Percentiles rank a stretch among this genome's conserved stretches.
Conservation (phyloP, 2,888 invertebrate genomes). For the Diabrotica balteata region DNA sequence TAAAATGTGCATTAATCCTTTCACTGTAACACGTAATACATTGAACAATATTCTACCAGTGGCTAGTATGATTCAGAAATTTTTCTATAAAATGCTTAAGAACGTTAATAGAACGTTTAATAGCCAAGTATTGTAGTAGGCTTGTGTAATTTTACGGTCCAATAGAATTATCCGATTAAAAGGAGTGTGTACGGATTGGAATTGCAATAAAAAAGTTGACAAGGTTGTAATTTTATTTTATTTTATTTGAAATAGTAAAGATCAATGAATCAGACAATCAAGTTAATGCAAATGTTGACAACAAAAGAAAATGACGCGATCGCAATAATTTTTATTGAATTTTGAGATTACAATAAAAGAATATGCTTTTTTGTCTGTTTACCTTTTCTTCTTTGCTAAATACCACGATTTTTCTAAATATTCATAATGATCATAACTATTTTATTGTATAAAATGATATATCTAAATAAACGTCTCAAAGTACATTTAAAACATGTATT, state of each 20-base stretch:
- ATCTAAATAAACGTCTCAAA: no score
- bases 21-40: slow-evolving; percentile 5
- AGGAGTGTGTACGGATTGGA: slow-evolving; percentile 14
- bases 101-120: slow-evolving; percentile 7
- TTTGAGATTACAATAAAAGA: no score
- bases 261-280: slow-evolving; percentile 8
- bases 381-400: no score
- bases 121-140: slow-evolving; percentile 4
- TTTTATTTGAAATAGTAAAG: not conserved
- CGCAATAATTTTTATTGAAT: no score
- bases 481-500: no score
- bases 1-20: not conserved
- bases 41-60: slow-evolving; percentile 1
- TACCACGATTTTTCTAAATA: no score
- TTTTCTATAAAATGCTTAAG: slow-evolving; percentile 9
- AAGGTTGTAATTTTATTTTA: slow-evolving; percentile 4
- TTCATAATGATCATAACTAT: no score
- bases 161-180: slow-evolving; percentile 5
- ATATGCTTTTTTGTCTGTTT: no score
- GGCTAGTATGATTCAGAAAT: slow-evolving; percentile 3
- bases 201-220: slow-evolving; percentile 3
- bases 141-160: slow-evolving; percentile 16
- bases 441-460: no score
- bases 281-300: not conserved
- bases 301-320: no score